These are phyloP conservation scores for Actinernus sp. DNA, from an alignment of 92 coral and sea anemone genomes.

Conservation along the genomic window DNA sequence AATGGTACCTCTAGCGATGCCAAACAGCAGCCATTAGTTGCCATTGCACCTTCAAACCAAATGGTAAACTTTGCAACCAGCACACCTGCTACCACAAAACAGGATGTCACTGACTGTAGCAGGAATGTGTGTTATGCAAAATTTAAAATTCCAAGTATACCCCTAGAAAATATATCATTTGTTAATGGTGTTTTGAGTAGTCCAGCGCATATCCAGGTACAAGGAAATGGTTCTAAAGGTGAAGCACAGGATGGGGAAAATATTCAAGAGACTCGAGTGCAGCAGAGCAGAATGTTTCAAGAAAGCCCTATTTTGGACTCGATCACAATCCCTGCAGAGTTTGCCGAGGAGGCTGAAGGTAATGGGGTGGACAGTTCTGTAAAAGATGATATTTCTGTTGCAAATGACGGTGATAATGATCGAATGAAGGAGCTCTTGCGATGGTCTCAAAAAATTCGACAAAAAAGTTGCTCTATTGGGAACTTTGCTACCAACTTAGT, in stretches of 20 bases:
- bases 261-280: slow-evolving; percentile 1
- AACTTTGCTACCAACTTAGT: slow-evolving; percentile 73
- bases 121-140: slow-evolving; percentile 20
- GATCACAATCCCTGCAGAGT: slow-evolving; percentile 32
- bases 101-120: background rate
- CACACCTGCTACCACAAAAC: slow-evolving; percentile 1
- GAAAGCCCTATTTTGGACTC: background rate
- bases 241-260: background rate
- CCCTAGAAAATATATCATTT: slow-evolving; percentile 31
- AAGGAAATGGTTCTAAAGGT: background rate
- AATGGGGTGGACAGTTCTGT: slow-evolving; percentile 1
- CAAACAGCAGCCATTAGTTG: slow-evolving; percentile 10
- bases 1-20: background rate
- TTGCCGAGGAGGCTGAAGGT: slow-evolving; percentile 14
- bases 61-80: slow-evolving; percentile 8
- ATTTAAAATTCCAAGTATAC: slow-evolving; percentile 30
- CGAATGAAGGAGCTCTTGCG: slow-evolving; percentile 48
- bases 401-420: slow-evolving; percentile 30
- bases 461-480: slow-evolving; percentile 73
- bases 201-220: slow-evolving; percentile 24
- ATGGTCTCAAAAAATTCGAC: slow-evolving; percentile 67
- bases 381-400: slow-evolving; percentile 22
- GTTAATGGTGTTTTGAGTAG: slow-evolving; percentile 32
- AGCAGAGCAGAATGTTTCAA: slow-evolving; percentile 17
- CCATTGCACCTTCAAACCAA: slow-evolving; percentile 5